Evolutionary conservation across 2,797 vertebrate genomes (phyloP).

Genomic region (Crocodylus rhombifer): DNA sequence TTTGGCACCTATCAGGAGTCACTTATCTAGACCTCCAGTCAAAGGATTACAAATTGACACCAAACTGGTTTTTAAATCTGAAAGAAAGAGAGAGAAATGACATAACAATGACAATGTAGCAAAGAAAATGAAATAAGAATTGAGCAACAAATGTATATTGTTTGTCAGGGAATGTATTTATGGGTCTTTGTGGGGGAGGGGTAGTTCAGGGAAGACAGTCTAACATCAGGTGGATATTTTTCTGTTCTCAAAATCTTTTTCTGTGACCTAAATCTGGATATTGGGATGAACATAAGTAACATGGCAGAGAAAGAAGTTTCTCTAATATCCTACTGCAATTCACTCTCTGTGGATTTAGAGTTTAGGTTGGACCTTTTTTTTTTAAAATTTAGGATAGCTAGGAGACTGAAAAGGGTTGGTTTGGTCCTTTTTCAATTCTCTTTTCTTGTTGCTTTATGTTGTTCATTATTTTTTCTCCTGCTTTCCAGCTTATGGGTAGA

Average conservation of each 20-base stretch:
- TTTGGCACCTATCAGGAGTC: not conserved
- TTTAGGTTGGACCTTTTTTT: not conserved
- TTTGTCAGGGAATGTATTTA: not conserved
- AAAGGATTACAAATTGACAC: not conserved
- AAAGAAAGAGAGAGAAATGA: not conserved
- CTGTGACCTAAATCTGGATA: not conserved
- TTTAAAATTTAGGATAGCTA: not conserved
- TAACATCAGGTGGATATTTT: not conserved
- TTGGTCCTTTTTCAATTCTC: too few species aligned
- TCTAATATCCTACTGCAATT: not conserved
- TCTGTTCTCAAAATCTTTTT: not conserved
- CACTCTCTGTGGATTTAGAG: not conserved
- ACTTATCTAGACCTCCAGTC: not conserved
- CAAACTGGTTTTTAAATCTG: not conserved
- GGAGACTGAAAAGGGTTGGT: not conserved
- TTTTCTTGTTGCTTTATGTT: too few species aligned
- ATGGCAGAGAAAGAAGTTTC: not conserved
- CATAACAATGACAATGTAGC: not conserved
- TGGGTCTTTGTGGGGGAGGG: not conserved
- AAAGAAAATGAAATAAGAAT: too few species aligned
- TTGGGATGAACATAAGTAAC: not conserved
- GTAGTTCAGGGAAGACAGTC: not conserved
- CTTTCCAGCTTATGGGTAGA: not conserved
- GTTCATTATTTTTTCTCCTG: not conserved
- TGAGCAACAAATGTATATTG: not conserved